Evolutionary conservation across 92 coral and sea anemone genomes (phyloP).

Genomic region (Porites divaricata): DNA sequence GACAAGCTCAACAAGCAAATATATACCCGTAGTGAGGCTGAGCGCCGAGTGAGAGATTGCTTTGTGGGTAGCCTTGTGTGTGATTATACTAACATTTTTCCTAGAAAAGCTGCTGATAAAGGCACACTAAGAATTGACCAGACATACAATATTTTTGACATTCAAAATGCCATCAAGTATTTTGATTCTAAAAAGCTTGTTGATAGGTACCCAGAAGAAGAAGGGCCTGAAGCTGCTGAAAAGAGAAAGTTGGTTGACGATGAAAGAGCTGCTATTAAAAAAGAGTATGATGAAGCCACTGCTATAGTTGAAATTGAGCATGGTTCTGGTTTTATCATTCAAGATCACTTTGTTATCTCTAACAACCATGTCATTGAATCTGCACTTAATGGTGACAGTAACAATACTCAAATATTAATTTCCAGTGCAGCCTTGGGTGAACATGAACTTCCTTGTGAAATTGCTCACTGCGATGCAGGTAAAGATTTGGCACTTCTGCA

Average conservation of each 20-base stretch:
- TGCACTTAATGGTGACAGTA: neutral
- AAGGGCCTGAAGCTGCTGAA: neutral
- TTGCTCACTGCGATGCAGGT: neutral
- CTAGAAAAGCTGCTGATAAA: neutral
- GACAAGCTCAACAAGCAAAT: neutral
- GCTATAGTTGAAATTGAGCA: neutral
- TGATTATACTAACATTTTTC: neutral
- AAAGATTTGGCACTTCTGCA: neutral
- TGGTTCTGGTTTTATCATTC: constrained; percentile 8
- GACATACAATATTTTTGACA: neutral
- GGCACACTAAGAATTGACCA: neutral
- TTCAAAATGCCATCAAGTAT: neutral
- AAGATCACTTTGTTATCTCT: neutral
- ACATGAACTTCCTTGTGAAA: neutral
- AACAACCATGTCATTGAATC: neutral
- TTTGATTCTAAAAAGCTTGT: neutral
- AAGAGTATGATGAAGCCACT: neutral
- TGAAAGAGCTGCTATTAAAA: neutral
- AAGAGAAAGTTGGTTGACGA: neutral
- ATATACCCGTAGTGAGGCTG: neutral
- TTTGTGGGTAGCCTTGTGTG: neutral
- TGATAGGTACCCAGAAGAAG: neutral
- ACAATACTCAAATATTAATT: neutral
- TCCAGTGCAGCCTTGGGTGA: neutral
- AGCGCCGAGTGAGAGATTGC: neutral